Conservation (phyloP, 2,113 vertebrate genomes). For the Notothenia coriiceps region DNA sequence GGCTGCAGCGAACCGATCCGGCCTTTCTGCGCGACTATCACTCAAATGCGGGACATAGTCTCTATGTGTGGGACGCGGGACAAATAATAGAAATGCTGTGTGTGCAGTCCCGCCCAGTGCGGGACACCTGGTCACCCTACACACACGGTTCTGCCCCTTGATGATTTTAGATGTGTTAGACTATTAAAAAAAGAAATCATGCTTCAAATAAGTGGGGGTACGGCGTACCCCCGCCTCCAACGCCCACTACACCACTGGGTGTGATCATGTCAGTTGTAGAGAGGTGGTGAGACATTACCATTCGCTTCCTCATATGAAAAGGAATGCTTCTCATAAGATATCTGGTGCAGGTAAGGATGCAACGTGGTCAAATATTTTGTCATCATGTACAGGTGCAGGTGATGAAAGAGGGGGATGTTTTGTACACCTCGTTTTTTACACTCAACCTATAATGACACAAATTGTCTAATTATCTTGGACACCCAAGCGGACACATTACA, state of each 20-base stretch:
- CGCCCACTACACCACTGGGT: not conserved
- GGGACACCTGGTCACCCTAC: no score
- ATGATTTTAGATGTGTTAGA: no score
- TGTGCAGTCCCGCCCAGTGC: no score
- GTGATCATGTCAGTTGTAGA: constrained; percentile 44
- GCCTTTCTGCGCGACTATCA: no score
- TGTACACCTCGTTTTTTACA: not conserved
- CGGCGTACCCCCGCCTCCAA: no score
- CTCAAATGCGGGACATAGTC: no score
- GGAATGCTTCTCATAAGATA: constrained; percentile 62
- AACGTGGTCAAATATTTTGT: constrained; percentile 41
- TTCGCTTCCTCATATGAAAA: constrained; percentile 52
- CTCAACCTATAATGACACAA: constrained; percentile 5
- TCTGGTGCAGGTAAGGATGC: constrained; percentile 41
- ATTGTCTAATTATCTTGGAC: not conserved
- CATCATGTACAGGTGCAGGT: constrained; percentile 46
- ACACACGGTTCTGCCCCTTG: no score
- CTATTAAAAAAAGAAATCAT: no score
- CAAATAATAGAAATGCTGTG: no score
- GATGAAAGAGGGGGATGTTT: constrained; percentile 23
- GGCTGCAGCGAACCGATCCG: no score
- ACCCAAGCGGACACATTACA: not conserved
- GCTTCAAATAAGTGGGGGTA: no score
- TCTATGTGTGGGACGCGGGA: no score
- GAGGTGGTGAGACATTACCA: constrained; percentile 42